phyloP scores from a whole-genome alignment of 2,888 invertebrate genomes.

The Panzeria rudis region DNA sequence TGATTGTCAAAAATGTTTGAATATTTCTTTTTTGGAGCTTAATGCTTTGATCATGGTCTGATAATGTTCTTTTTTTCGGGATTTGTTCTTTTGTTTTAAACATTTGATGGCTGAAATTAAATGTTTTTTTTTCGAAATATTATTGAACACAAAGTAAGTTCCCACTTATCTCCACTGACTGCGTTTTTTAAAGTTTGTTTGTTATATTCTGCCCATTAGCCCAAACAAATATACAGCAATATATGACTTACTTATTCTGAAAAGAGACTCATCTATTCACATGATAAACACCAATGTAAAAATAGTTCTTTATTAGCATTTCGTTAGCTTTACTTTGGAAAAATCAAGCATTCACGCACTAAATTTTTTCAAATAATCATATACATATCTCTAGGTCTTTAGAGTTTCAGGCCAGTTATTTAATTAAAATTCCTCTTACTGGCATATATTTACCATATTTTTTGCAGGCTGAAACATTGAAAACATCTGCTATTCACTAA shows the following conservation, averaged over 20 bases:
- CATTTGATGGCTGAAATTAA: background rate
- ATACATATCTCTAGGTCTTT: background rate
- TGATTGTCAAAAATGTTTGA: conserved; percentile 14
- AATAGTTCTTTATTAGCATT: too few relatives aligned
- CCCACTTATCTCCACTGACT: background rate
- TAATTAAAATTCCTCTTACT: background rate
- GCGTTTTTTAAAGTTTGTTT: background rate
- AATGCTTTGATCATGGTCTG: background rate
- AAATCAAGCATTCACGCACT: too few relatives aligned
- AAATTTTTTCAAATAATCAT: background rate
- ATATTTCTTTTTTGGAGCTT: background rate
- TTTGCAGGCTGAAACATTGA: conserved; percentile 5
- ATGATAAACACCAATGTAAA: background rate
- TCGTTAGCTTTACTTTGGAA: too few relatives aligned
- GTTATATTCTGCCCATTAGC: background rate
- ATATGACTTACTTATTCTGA: background rate
- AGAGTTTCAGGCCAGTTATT: background rate
- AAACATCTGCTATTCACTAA: conserved; percentile 9
- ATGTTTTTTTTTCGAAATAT: background rate
- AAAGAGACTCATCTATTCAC: background rate
- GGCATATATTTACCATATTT: too few relatives aligned
- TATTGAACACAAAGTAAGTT: background rate
- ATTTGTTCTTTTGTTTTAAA: background rate
- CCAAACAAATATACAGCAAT: background rate
- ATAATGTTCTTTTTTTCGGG: background rate